Evolutionary conservation across 1,140 invertebrate species (phyloP).

Genomic region (Tetramorium parvispinum): DNA sequence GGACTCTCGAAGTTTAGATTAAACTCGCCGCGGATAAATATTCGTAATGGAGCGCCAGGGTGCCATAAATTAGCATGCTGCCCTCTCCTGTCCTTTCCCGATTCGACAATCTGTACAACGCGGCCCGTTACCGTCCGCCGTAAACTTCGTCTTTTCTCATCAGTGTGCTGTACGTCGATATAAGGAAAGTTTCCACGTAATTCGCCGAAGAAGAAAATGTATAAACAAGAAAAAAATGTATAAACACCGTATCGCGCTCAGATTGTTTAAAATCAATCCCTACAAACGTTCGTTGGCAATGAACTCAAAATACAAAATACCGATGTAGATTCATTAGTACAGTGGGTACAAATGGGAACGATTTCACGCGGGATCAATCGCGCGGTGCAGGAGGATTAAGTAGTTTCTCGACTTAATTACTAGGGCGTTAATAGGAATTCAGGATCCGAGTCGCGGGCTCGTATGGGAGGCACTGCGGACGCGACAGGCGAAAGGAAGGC

Average conservation of each 20-base stretch:
- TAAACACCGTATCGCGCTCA: not conserved
- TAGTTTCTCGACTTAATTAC: constrained; percentile 75
- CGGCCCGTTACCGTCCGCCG: constrained; percentile 60
- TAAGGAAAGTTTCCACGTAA: constrained; percentile 39
- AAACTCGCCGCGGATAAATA: constrained; percentile 86
- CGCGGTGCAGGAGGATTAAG: constrained; percentile 66
- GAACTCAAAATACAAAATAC: not conserved
- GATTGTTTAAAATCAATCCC: not conserved
- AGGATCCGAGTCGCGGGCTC: constrained; percentile 55
- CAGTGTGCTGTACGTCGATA: constrained; percentile 56
- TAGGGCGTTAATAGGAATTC: constrained; percentile 79
- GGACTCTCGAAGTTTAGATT: constrained; percentile 85
- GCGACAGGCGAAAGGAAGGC: constrained; percentile 52
- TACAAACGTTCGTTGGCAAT: not conserved
- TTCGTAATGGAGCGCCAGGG: constrained; percentile 86
- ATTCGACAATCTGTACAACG: constrained; percentile 74
- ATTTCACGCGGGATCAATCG: constrained; percentile 33
- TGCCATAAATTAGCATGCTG: constrained; percentile 86
- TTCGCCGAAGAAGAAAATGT: constrained; percentile 26
- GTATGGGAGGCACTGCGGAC: constrained; percentile 58
- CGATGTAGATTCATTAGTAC: constrained; percentile 10
- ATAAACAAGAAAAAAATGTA: not conserved
- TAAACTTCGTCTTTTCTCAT: constrained; percentile 71
- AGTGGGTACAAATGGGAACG: not conserved
- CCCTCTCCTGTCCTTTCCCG: constrained; percentile 75